Percentiles rank a stretch among this genome's conserved stretches.
Evolutionary conservation across 2,113 vertebrate species (phyloP).

Genomic region (Carollia perspicillata): DNA sequence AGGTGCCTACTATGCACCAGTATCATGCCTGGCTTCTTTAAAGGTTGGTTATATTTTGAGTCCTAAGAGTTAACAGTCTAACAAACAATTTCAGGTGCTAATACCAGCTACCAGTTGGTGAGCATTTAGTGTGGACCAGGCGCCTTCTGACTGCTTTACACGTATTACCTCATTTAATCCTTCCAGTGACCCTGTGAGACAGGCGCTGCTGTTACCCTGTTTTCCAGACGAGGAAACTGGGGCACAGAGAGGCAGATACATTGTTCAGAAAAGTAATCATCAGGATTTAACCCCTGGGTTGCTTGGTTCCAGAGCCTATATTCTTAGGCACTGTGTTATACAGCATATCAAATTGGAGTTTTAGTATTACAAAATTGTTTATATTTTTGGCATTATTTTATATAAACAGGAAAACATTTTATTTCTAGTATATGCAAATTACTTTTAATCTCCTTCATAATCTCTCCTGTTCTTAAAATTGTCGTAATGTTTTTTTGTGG

Average conservation of each 20-base stretch:
- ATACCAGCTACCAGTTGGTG: background rate
- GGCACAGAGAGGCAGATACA: background rate
- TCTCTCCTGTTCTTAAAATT: background rate
- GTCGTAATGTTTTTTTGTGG: background rate
- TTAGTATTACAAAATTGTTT: background rate
- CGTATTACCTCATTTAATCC: background rate
- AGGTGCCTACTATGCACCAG: background rate
- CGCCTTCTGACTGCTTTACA: background rate
- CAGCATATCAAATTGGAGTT: background rate
- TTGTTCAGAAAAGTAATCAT: no score
- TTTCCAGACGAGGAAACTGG: background rate
- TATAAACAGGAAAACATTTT: background rate
- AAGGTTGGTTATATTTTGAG: background rate
- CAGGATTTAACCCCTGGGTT: background rate
- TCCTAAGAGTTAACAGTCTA: background rate
- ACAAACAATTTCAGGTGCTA: background rate
- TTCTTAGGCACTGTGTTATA: background rate
- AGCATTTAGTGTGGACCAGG: background rate
- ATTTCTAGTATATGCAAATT: constrained; percentile 4
- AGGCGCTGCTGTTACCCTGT: background rate
- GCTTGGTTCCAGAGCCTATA: background rate
- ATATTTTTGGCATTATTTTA: constrained; percentile 26
- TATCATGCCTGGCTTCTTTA: background rate
- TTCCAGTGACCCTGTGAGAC: background rate
- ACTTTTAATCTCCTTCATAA: constrained; percentile 5